Evolutionary conservation across 2,797 vertebrate species (phyloP), one percentile per base, ranked within the genome.

Genomic region (Pristis pectinata): DNA sequence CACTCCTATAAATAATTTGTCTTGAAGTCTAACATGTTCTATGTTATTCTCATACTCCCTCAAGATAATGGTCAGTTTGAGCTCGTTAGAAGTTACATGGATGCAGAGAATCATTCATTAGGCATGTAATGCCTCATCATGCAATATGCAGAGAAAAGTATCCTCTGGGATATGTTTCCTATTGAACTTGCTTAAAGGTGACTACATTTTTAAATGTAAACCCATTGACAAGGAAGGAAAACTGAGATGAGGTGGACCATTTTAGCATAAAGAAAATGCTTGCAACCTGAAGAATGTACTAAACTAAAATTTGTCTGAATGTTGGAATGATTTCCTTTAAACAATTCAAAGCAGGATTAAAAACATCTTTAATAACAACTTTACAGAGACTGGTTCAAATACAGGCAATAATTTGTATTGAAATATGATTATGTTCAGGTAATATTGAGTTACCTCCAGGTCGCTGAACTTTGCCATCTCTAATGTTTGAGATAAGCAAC

Each of bases 1-100:
- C 70, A 76, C 70, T 94, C 41, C 11, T 94, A 94, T 53, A 53
- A 94, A 94, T 94, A 74, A 94, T 56, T 74, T 94, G 92, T 53
- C 44, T 94, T 94, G 70, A 74, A 44, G 44, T 49, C 44, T 53
- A 72, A 94, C 92, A 34, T 34, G 92, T 34, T 94, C 44, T 94
- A n/a, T 56, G 53, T 76, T 94, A 72, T 94, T 64, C 72, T 94
- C 44, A 34, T 74, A 17, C 44, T 56, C 70, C 70, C 70, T 76
- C 22, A 41, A 56, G 92, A 94, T 53, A 76, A 34, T 70, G 70
- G 92, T 94, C 92, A 94, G 41, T 76, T 70, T 76, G 70, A 94
- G 44, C 92, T 94, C 34, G 30, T 94, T 94, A 94, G 37, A 53
- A 76, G 44, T 76, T 94, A 76, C 27, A 56, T 34, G 30, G 41